phyloP scores from a whole-genome alignment of 2,113 vertebrate species.

The Prunella himalayana region DNA sequence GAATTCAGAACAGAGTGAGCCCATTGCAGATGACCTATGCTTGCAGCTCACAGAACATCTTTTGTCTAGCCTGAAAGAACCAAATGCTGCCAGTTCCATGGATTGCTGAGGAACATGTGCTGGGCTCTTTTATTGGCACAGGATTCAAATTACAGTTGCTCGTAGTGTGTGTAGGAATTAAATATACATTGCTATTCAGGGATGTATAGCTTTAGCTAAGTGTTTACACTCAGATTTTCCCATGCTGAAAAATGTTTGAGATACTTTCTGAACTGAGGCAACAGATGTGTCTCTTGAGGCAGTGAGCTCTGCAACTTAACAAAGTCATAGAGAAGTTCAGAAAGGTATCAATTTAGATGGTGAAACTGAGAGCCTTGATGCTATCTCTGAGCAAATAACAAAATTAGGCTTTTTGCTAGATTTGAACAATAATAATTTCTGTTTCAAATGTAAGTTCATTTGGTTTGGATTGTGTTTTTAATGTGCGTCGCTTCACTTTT shows the following conservation, averaged over 20 bases:
- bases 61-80: background rate
- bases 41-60: background rate
- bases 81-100: background rate
- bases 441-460: background rate
- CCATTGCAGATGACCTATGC: accelerated
- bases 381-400: background rate
- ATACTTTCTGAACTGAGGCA: background rate
- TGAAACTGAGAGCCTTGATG: background rate
- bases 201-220: background rate
- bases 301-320: background rate
- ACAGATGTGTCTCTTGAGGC: background rate
- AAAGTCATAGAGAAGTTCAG: background rate
- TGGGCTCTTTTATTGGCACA: background rate
- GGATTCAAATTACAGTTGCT: background rate
- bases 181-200: background rate
- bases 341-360: background rate
- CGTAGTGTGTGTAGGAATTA: background rate
- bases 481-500: background rate
- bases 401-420: background rate
- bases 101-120: accelerated
- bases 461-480: background rate
- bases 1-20: accelerated
- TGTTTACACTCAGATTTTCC: background rate
- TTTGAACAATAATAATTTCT: background rate
- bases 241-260: background rate